Percentiles rank a stretch among this genome's conserved stretches.
Conservation (phyloP, 2,888 invertebrate genomes). For the Amorpha juglandis region DNA sequence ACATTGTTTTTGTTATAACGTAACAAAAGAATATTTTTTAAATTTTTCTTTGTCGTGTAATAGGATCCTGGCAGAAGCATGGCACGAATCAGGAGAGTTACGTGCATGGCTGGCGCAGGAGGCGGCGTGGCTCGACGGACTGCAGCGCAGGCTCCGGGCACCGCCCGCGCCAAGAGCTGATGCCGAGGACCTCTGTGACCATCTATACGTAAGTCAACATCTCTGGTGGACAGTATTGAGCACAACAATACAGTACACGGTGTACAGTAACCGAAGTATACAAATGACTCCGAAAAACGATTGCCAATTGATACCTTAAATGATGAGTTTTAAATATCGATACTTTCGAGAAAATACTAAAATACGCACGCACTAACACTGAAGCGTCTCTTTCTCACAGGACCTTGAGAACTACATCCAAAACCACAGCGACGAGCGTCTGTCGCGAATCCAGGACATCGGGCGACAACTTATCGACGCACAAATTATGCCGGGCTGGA, state of each 20-base stretch:
- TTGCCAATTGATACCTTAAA: too few species aligned
- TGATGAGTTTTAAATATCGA: too few species aligned
- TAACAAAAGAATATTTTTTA: too few species aligned
- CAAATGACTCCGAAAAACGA: too few species aligned
- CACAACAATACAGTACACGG: neutral
- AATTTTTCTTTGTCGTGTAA: too few species aligned
- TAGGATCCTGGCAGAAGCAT: slow-evolving; percentile 88
- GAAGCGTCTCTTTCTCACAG: slow-evolving; percentile 65
- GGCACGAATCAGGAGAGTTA: slow-evolving; percentile 91
- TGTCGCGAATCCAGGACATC: slow-evolving; percentile 89
- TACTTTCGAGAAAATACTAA: too few species aligned
- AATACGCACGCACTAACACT: neutral
- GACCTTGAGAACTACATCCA: slow-evolving; percentile 92
- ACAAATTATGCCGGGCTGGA: slow-evolving; percentile 89
- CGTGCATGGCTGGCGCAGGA: slow-evolving; percentile 91
- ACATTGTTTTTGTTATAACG: too few species aligned
- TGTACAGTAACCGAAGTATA: too few species aligned
- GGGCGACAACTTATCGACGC: slow-evolving; percentile 89
- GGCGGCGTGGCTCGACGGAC: slow-evolving; percentile 90
- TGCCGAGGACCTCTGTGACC: slow-evolving; percentile 96
- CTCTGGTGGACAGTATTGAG: too few species aligned
- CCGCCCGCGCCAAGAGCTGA: slow-evolving; percentile 90
- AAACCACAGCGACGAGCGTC: slow-evolving; percentile 88
- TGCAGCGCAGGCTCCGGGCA: slow-evolving; percentile 90
- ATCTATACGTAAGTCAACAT: slow-evolving; percentile 86